Base-by-base conservation (phyloP, 2,113 vertebrate species). In the Rhizomys pruinosus region DNA sequence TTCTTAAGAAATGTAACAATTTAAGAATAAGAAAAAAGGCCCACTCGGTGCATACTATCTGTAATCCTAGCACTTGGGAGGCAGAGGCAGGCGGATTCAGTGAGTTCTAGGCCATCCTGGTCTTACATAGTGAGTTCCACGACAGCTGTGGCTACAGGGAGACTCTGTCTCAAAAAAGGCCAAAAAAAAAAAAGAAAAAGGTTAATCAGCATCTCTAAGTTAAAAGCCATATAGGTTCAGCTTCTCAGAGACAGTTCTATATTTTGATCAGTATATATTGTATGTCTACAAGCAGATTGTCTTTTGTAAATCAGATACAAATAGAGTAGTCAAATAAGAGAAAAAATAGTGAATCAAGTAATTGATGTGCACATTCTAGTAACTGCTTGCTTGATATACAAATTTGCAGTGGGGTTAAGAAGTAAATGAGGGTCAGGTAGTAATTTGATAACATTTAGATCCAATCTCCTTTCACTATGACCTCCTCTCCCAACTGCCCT, bases 1-100 rank as follows among this genome's bases (percentile, higher is more conserved):
- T 80, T 79, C 64, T 88, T 88, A 79, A 81, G 76, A 90, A 84
- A 82, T 71, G 23, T 87, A 81, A 89, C 23, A 89, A 20, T 82
- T 88, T 76, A 59, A 72, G 61, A 81, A 32, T 90, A 72, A 76
- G 42, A 47, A 47, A 61, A 11, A 52, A 52, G n/a, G n/a, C n/a
- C n/a, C n/a, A n/a, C n/a, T n/a, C n/a, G n/a, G n/a, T n/a, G n/a
- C n/a, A n/a, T n/a, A n/a, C n/a, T n/a, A n/a, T n/a, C n/a, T n/a
- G n/a, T n/a, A 11, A 52, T 52, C 47, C 11, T 11, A 52, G 47
- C 47, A 52, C 47, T 52, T 11, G 11, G 47, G 47, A 52, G 47
- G 47, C 47, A 52, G 47, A 52, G 47, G 47, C 47, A 52, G 47
- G 47, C 11, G 47, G 47, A 52, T 52, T n/a, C 47, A 7, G 6